Conservation (phyloP, 2,113 vertebrate species). For the Semnopithecus entellus region DNA sequence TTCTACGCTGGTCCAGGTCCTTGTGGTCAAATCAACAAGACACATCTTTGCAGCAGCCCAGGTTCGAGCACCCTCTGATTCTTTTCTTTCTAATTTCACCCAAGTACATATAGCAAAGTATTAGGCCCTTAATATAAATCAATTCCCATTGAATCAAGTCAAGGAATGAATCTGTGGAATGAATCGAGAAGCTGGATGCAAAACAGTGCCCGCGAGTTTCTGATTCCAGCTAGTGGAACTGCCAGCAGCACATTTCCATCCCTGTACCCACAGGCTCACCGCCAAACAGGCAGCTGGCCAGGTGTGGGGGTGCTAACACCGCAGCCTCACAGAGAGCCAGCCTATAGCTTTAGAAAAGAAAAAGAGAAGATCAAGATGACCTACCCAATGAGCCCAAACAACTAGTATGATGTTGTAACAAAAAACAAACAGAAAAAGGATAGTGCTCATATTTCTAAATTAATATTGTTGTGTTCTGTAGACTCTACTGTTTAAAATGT, state of each 20-base stretch:
- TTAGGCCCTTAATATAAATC: too few relatives aligned
- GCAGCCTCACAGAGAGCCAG: background rate
- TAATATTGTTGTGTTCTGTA: background rate
- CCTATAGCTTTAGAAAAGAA: background rate
- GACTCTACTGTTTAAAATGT: background rate
- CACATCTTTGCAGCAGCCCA: too few relatives aligned
- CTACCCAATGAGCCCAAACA: background rate
- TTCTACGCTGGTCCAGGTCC: background rate
- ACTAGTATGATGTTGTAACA: background rate
- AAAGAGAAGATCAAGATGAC: background rate
- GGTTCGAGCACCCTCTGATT: background rate
- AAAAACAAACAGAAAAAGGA: background rate
- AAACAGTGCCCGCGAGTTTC: background rate
- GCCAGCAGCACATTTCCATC: background rate
- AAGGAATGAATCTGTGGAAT: background rate
- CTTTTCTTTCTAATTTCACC: background rate
- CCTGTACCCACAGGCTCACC: accelerated
- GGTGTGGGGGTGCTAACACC: accelerated
- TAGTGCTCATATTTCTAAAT: background rate
- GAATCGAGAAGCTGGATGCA: background rate
- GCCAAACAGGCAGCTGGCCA: background rate
- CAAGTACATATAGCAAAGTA: background rate
- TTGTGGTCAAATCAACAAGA: background rate
- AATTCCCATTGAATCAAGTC: background rate
- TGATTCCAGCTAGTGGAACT: background rate